These are phyloP conservation scores for Maconellicoccus hirsutus DNA, from an alignment of 1,140 invertebrate genomes.

Conservation along the genomic window DNA sequence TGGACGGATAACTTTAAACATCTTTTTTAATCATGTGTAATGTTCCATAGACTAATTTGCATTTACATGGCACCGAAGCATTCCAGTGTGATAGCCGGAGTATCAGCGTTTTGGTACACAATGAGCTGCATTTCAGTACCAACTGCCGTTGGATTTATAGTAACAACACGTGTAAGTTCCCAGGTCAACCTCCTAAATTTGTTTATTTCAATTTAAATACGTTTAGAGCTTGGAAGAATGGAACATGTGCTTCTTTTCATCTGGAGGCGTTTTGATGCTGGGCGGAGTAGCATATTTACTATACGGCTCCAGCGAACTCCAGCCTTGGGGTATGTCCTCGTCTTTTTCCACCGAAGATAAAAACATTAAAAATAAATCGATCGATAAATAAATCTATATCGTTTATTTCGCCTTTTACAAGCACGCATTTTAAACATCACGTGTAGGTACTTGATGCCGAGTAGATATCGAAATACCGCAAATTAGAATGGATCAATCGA, in stretches of 20 bases:
- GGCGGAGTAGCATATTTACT: neutral
- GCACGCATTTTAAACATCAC: no score
- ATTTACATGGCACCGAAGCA: neutral
- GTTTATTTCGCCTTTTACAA: no score
- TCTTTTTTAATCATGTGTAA: no score
- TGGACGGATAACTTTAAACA: no score
- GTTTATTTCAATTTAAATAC: no score
- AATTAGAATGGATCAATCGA: no score
- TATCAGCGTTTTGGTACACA: neutral
- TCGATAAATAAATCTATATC: no score
- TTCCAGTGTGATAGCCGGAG: neutral
- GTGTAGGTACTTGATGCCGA: no score
- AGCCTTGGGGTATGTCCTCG: neutral
- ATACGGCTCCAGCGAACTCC: neutral
- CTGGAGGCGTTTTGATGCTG: neutral
- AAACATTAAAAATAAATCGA: neutral
- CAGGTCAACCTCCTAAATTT: no score
- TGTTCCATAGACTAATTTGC: neutral
- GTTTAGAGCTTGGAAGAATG: neutral
- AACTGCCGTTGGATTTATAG: neutral
- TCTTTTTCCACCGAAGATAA: neutral
- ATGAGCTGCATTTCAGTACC: neutral
- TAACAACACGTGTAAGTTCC: neutral
- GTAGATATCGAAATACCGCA: no score
- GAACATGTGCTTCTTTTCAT: neutral